Conservation (phyloP, 2,113 vertebrate species). For the Lasiurus borealis region DNA sequence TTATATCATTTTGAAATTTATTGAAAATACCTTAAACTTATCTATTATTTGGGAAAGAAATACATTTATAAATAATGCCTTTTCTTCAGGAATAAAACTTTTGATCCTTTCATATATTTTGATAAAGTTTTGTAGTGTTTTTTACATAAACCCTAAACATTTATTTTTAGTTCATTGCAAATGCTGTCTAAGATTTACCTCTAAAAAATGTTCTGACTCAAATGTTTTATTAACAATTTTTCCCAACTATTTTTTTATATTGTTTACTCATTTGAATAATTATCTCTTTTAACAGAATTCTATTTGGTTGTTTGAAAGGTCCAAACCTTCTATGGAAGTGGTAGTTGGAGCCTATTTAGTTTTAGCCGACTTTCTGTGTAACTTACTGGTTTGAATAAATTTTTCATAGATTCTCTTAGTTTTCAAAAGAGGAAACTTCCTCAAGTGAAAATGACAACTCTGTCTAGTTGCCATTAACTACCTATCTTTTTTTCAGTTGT, state of each 20-base stretch:
- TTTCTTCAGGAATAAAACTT: background rate
- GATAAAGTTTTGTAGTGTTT: background rate
- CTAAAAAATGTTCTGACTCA: constrained; percentile 48
- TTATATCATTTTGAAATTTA: background rate
- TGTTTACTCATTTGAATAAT: background rate
- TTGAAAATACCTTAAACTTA: background rate
- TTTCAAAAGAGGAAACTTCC: background rate
- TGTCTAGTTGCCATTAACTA: background rate
- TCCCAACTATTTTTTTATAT: background rate
- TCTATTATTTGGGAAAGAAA: background rate
- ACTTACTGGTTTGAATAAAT: background rate
- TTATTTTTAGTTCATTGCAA: background rate
- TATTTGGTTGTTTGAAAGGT: background rate
- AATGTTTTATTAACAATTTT: constrained; percentile 60
- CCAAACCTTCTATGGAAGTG: background rate
- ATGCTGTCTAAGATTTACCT: constrained; percentile 37
- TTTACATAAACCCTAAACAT: background rate
- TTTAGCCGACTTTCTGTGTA: background rate
- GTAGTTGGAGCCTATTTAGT: background rate
- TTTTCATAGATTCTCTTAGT: constrained; percentile 3
- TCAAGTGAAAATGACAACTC: background rate
- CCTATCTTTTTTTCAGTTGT: background rate
- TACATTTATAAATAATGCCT: background rate
- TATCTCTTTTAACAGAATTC: background rate
- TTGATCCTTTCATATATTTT: background rate